A percentile compares a stretch with the other conserved stretches of the same genome.
phyloP scores from a whole-genome alignment of 2,888 invertebrate genomes.

The Plusia festucae region DNA sequence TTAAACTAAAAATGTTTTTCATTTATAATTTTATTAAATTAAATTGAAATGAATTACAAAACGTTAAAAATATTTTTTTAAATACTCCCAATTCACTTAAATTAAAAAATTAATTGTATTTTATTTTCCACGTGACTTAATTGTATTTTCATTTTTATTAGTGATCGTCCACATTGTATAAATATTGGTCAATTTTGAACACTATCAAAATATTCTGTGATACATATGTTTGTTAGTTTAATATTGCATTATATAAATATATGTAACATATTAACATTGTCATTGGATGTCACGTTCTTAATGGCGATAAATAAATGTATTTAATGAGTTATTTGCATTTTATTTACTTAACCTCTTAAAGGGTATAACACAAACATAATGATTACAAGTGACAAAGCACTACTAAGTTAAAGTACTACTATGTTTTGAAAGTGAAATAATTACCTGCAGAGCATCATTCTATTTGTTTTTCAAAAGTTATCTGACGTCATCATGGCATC shows the following conservation, averaged over 20 bases:
- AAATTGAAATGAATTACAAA: background rate
- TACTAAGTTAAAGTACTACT: too few species aligned
- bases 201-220: conserved; percentile 89
- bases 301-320: conserved; percentile 85
- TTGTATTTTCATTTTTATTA: conserved; percentile 45
- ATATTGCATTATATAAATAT: conserved; percentile 68
- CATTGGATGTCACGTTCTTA: conserved; percentile 83
- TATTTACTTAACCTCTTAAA: conserved; percentile 21
- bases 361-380: background rate
- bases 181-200: conserved; percentile 86
- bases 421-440: too few species aligned
- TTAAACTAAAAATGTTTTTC: background rate
- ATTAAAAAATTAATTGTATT: conserved; percentile 31
- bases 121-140: conserved; percentile 50
- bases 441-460: too few species aligned
- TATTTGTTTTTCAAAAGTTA: too few species aligned
- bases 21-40: background rate
- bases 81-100: conserved; percentile 49
- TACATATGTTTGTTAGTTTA: conserved; percentile 85
- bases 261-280: conserved; percentile 74
- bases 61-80: background rate
- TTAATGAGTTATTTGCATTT: conserved; percentile 58
- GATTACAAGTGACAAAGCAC: too few species aligned
- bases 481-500: too few species aligned
- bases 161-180: conserved; percentile 79